Percentiles rank a stretch among this genome's conserved stretches.
phyloP scores from a whole-genome alignment of 37 sponge, comb jelly and placozoan species.

The Chondrosia reniformis region DNA sequence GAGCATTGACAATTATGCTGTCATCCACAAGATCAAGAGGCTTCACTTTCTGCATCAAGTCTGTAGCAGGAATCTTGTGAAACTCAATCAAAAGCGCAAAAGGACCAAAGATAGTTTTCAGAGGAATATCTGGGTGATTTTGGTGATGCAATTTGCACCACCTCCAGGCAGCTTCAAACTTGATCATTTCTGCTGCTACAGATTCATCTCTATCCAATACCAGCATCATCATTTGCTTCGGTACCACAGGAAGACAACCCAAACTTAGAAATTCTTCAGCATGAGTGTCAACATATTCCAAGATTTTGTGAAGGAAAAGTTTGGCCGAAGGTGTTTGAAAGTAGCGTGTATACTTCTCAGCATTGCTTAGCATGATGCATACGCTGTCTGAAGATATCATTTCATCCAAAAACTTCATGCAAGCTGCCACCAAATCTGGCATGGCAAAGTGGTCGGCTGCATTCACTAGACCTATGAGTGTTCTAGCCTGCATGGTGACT shows the following conservation, averaged over 20 bases:
- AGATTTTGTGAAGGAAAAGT: conserved; percentile 74
- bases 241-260: conserved; percentile 65
- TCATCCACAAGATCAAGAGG: conserved; percentile 72
- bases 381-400: conserved; percentile 84
- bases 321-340: conserved; percentile 69
- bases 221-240: conserved; percentile 84
- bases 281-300: conserved; percentile 89
- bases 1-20: conserved; percentile 74
- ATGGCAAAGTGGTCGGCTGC: conserved; percentile 92
- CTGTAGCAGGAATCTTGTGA: conserved; percentile 70
- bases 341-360: conserved; percentile 92
- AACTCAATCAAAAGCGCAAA: conserved; percentile 80
- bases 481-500: conserved; percentile 79
- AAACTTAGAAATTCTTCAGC: conserved; percentile 75
- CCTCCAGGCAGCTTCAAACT: conserved; percentile 76
- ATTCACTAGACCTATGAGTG: conserved; percentile 87
- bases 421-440: conserved; percentile 86
- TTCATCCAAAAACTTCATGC: conserved; percentile 66
- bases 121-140: conserved; percentile 22
- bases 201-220: conserved; percentile 84
- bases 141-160: conserved; percentile 51
- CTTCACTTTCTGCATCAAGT: conserved; percentile 88
- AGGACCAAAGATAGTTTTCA: conserved; percentile 71
- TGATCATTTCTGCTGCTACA: conserved; percentile 61
- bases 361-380: conserved; percentile 70